Conservation (phyloP, 2,888 invertebrate species). For the Lottia scabra region DNA sequence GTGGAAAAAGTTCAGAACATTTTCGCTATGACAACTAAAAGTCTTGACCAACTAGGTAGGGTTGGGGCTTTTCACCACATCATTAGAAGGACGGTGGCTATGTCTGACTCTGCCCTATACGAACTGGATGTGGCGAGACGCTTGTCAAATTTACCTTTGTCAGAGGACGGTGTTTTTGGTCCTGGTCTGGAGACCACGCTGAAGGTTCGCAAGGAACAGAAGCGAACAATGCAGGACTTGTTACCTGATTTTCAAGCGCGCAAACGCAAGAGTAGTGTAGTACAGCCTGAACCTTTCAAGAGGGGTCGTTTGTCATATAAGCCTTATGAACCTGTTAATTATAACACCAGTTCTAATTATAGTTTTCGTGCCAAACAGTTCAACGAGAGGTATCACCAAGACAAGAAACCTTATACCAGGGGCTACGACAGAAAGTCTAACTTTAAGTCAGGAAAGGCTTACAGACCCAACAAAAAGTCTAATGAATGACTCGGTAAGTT, state of each 20-base stretch:
- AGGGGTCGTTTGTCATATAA: too few species aligned
- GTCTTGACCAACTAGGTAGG: background rate
- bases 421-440: too few species aligned
- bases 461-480: too few species aligned
- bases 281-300: too few species aligned
- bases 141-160: background rate
- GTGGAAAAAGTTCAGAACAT: background rate
- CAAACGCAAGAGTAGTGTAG: background rate
- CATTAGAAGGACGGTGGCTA: background rate
- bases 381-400: too few species aligned
- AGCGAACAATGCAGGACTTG: conserved; percentile 21
- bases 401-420: too few species aligned
- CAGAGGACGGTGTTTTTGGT: conserved; percentile 25
- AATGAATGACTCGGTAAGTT: too few species aligned
- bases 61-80: background rate
- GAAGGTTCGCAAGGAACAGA: conserved; percentile 32
- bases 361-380: too few species aligned
- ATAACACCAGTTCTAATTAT: too few species aligned
- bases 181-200: conserved; percentile 21
- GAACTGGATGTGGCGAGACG: background rate
- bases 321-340: too few species aligned
- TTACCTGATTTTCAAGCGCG: conserved; percentile 16
- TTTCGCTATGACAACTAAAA: background rate
- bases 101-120: background rate
- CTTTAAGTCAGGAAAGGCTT: too few species aligned